Conservation (phyloP, 2,888 invertebrate species). For the Bhutanitis thaidina region DNA sequence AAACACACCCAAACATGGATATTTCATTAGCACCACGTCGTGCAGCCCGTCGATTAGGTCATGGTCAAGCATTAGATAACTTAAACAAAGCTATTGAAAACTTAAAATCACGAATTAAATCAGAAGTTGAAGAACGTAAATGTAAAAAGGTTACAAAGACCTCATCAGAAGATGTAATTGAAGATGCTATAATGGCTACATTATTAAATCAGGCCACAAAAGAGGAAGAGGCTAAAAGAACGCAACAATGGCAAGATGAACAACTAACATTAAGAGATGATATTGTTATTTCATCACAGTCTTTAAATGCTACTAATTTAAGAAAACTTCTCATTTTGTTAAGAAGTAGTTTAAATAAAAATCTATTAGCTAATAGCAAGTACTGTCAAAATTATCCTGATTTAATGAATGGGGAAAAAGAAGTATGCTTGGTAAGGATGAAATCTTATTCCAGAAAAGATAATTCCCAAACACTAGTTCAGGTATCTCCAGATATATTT, state of each 20-base stretch:
- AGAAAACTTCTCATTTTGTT: conserved; percentile 47
- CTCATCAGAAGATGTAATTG: conserved; percentile 46
- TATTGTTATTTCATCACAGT: conserved; percentile 15
- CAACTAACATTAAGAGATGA: conserved; percentile 19
- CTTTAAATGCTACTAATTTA: conserved; percentile 42
- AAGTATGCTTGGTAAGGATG: conserved; percentile 33
- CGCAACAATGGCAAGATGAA: conserved; percentile 19
- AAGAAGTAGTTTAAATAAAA: conserved; percentile 42
- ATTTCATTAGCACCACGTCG: conserved; percentile 60
- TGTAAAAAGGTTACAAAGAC: conserved; percentile 35
- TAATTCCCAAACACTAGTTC: conserved; percentile 24
- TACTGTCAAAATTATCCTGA: conserved; percentile 35
- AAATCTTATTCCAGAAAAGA: conserved; percentile 55
- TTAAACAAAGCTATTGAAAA: conserved; percentile 55
- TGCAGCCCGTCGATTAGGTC: conserved; percentile 44
- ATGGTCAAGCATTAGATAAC: conserved; percentile 43
- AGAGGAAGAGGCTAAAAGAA: conserved; percentile 29
- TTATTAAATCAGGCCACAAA: conserved; percentile 42
- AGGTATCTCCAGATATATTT: conserved; percentile 47
- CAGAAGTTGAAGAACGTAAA: conserved; percentile 40
- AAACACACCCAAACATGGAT: conserved; percentile 60
- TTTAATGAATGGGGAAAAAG: conserved; percentile 30
- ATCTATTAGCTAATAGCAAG: conserved; percentile 34
- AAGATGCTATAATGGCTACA: conserved; percentile 49
- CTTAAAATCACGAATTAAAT: conserved; percentile 51